These are phyloP conservation scores for Perccottus glenii DNA, from an alignment of 2,113 vertebrate species.

Conservation along the genomic window DNA sequence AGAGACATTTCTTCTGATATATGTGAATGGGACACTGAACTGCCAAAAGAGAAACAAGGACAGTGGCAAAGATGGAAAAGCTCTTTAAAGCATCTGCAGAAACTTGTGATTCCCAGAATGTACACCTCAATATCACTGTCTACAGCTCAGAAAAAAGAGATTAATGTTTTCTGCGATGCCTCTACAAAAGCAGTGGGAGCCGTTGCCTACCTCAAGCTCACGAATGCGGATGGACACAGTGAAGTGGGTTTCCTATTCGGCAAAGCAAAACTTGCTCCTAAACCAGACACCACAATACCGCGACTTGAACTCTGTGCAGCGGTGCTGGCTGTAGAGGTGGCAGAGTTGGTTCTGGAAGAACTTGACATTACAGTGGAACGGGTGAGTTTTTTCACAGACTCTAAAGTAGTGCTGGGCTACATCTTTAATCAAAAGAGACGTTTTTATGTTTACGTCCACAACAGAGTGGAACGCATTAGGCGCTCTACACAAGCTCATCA, in stretches of 20 bases:
- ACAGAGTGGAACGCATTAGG: background rate
- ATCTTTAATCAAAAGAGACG: slow-evolving; percentile 5
- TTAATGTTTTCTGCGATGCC: slow-evolving; percentile 45
- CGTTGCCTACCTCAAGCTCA: slow-evolving; percentile 42
- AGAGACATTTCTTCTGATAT: slow-evolving; percentile 25
- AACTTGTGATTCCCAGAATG: background rate
- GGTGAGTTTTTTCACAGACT: slow-evolving; percentile 11
- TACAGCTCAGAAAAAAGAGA: slow-evolving; percentile 24
- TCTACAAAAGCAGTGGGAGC: slow-evolving; percentile 38
- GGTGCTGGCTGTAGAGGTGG: slow-evolving; percentile 5
- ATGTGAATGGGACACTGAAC: background rate
- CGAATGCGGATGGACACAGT: slow-evolving; percentile 7
- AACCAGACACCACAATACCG: slow-evolving; percentile 20
- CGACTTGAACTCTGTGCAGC: slow-evolving; percentile 8
- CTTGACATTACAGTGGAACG: background rate
- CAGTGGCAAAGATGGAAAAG: background rate
- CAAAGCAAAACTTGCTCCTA: slow-evolving; percentile 9
- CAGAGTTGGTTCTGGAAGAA: slow-evolving; percentile 24
- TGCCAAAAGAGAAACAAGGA: background rate
- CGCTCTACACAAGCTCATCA: background rate
- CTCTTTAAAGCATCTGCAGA: background rate
- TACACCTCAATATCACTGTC: slow-evolving; percentile 5
- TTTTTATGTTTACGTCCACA: slow-evolving; percentile 12
- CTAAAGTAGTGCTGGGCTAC: slow-evolving; percentile 19
- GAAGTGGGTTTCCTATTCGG: background rate